These are phyloP conservation scores for Meandrina meandrites DNA, from an alignment of 92 coral and sea anemone genomes.

Conservation along the genomic window DNA sequence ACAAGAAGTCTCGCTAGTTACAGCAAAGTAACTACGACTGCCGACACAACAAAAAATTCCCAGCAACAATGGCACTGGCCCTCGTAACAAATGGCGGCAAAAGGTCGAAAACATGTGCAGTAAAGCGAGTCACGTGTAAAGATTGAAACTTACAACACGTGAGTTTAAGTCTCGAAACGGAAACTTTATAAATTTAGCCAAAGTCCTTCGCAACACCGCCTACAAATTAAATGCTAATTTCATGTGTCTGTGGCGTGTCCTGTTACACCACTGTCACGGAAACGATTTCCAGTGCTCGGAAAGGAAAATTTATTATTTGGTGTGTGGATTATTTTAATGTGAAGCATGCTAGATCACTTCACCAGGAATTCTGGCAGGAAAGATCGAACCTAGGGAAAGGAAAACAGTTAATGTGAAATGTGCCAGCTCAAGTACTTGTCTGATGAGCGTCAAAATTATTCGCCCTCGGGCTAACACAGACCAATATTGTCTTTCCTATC, in stretches of 20 bases:
- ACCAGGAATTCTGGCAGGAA: not conserved
- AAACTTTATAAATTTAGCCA: not conserved
- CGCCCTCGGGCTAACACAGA: not conserved
- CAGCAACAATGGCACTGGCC: not conserved
- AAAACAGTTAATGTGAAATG: not conserved
- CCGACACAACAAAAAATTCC: too few species aligned
- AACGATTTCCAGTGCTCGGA: not conserved
- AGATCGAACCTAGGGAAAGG: not conserved
- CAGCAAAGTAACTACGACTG: not conserved
- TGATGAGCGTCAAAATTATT: not conserved
- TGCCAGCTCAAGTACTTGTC: not conserved
- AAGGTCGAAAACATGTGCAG: not conserved
- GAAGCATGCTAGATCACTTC: not conserved
- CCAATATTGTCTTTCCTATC: not conserved
- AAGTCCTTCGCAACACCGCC: not conserved
- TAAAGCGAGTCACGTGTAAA: not conserved
- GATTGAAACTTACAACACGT: not conserved
- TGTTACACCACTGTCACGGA: not conserved
- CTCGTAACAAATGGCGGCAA: not conserved
- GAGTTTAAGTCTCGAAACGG: not conserved
- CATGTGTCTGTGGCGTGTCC: not conserved
- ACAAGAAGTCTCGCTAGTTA: not conserved
- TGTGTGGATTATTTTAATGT: not conserved
- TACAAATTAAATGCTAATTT: not conserved
- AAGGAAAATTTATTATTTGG: not conserved